Conservation (phyloP, 1,140 invertebrate genomes). For the Drosophila tsacasi region DNA sequence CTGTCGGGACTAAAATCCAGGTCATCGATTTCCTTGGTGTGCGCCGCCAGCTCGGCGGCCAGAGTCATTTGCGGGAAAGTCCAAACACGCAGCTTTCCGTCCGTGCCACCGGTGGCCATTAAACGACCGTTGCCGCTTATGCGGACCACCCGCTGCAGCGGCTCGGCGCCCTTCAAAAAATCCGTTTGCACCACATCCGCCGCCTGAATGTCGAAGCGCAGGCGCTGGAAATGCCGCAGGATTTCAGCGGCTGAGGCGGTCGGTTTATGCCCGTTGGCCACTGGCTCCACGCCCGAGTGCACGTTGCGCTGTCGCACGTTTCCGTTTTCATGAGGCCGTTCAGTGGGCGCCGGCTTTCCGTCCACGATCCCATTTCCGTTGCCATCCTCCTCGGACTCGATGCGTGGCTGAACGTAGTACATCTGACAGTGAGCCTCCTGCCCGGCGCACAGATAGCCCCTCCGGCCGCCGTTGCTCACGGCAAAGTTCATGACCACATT, state of each 20-base stretch:
- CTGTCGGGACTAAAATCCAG: conserved; percentile 94
- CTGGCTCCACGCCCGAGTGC: conserved; percentile 71
- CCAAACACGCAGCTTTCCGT: conserved; percentile 95
- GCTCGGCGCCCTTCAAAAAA: conserved; percentile 88
- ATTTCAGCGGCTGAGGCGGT: conserved; percentile 82
- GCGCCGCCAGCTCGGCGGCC: conserved; percentile 89
- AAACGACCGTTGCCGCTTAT: conserved; percentile 91
- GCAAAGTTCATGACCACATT: conserved; percentile 97
- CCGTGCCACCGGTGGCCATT: conserved; percentile 96
- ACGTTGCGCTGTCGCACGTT: conserved; percentile 60
- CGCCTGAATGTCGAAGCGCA: conserved; percentile 90
- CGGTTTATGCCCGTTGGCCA: conserved; percentile 61
- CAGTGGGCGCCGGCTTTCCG: conserved; percentile 57
- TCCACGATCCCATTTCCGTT: conserved; percentile 30
- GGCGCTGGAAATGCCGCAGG: conserved; percentile 87
- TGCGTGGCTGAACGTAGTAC: conserved; percentile 92
- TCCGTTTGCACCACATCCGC: conserved; percentile 93
- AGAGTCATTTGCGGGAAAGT: conserved; percentile 92
- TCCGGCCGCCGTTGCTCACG: conserved; percentile 88
- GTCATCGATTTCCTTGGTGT: conserved; percentile 95
- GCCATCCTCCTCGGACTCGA: conserved; percentile 85
- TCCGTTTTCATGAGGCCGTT: conserved; percentile 74
- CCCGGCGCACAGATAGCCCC: conserved; percentile 93
- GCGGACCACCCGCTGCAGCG: conserved; percentile 94
- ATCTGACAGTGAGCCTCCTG: conserved; percentile 96